Evolutionary conservation across 1,140 invertebrate species (phyloP).

Genomic region (Aradophagus sp.): DNA sequence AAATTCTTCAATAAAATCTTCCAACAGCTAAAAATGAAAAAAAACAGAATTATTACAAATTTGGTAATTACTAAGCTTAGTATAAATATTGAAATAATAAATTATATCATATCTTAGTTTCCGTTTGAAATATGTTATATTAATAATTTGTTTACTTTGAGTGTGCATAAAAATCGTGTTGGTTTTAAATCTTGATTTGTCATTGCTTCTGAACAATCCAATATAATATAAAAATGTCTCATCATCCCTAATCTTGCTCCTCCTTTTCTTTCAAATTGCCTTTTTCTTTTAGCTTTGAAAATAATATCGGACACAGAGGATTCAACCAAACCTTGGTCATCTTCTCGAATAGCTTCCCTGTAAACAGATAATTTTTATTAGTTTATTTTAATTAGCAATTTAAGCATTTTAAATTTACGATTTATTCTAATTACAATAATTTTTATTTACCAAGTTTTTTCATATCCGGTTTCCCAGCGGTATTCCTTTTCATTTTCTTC

Average conservation of each 20-base stretch:
- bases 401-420: slow-evolving; percentile 7
- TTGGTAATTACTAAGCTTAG: too few relatives aligned
- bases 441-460: slow-evolving; percentile 90
- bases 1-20: slow-evolving; percentile 96
- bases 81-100: too few relatives aligned
- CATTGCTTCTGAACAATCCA: slow-evolving; percentile 97
- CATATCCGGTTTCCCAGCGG: slow-evolving; percentile 97
- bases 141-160: slow-evolving; percentile 86
- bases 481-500: slow-evolving; percentile 91
- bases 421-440: slow-evolving; percentile 4
- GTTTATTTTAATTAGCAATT: slow-evolving; percentile 1
- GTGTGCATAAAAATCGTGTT: slow-evolving; percentile 89
- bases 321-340: slow-evolving; percentile 93
- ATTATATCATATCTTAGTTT: slow-evolving; percentile 23
- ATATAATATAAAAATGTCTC: slow-evolving; percentile 92
- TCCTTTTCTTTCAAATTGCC: slow-evolving; percentile 82
- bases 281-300: slow-evolving; percentile 88
- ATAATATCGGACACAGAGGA: slow-evolving; percentile 92
- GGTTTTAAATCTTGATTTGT: slow-evolving; percentile 95
- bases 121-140: slow-evolving; percentile 15
- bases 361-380: slow-evolving; percentile 6
- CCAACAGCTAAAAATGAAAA: slow-evolving; percentile 86
- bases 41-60: too few relatives aligned
- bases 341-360: slow-evolving; percentile 97
- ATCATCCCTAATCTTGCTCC: slow-evolving; percentile 94